Evolutionary conservation across 2,113 vertebrate species (phyloP).

Genomic region (Oophaga pumilio): DNA sequence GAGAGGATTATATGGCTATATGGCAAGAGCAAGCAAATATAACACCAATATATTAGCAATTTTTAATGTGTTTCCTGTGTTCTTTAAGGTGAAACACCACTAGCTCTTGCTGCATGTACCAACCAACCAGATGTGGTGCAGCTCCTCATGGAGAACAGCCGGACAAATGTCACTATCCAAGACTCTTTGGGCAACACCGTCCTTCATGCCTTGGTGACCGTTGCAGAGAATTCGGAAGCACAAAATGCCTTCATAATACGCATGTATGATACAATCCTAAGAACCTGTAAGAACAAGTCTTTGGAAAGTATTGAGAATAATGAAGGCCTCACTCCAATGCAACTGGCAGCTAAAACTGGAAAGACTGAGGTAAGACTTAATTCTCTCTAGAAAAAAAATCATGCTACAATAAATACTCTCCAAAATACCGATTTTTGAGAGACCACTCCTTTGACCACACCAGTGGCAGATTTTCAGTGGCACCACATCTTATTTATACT

Average conservation of each 20-base stretch:
- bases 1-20: too few relatives aligned
- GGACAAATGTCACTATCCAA: slow-evolving; percentile 73
- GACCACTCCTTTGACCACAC: too few relatives aligned
- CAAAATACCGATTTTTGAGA: too few relatives aligned
- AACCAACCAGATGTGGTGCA: slow-evolving; percentile 79
- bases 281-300: slow-evolving; percentile 69
- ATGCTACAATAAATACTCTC: background rate
- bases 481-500: too few relatives aligned
- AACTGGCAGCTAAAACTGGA: slow-evolving; percentile 78
- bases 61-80: background rate
- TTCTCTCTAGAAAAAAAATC: background rate
- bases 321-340: slow-evolving; percentile 73
- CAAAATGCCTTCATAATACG: slow-evolving; percentile 76
- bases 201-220: slow-evolving; percentile 74
- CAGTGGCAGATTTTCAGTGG: too few relatives aligned
- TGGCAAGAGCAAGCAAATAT: too few relatives aligned
- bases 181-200: slow-evolving; percentile 80
- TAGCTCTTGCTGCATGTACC: slow-evolving; percentile 79
- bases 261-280: slow-evolving; percentile 78
- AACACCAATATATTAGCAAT: background rate
- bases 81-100: slow-evolving; percentile 72
- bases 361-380: slow-evolving; percentile 73
- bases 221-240: slow-evolving; percentile 75
- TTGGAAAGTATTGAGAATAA: slow-evolving; percentile 75
- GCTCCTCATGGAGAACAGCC: slow-evolving; percentile 75